These are phyloP conservation scores for Thomomys bottae DNA, from an alignment of 2,113 vertebrate genomes.

Conservation along the genomic window DNA sequence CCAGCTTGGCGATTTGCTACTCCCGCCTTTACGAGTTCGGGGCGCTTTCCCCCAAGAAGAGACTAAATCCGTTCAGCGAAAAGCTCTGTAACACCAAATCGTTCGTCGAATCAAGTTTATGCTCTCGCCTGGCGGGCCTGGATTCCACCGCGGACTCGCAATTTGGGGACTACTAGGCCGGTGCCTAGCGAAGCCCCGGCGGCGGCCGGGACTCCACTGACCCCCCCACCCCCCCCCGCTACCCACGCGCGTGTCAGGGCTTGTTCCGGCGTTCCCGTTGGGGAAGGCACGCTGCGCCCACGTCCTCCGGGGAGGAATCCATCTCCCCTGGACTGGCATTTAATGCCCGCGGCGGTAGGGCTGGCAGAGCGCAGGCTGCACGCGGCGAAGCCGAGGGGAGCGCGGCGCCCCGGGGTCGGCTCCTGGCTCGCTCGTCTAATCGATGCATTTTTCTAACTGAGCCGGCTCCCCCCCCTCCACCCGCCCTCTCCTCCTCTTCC, in stretches of 20 bases:
- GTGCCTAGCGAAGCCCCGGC: conserved; percentile 18
- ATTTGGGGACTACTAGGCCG: conserved; percentile 10
- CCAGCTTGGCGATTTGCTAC: conserved; percentile 13
- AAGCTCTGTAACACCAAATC: conserved; percentile 36
- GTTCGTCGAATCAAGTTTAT: conserved; percentile 50
- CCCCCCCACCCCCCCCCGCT: conserved; percentile 65
- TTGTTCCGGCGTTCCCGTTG: conserved; percentile 79
- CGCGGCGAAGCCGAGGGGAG: conserved; percentile 37
- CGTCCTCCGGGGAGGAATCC: conserved; percentile 79
- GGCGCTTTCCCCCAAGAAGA: conserved; percentile 57
- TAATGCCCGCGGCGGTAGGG: conserved; percentile 79
- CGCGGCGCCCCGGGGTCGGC: conserved; percentile 53
- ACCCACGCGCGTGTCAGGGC: conserved; percentile 62
- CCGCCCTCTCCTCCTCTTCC: conserved; percentile 50
- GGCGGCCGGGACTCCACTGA: conserved; percentile 42
- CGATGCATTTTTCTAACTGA: conserved; percentile 83
- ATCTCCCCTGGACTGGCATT: conserved; percentile 78
- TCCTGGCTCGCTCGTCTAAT: conserved; percentile 74
- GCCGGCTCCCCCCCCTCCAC: conserved; percentile 74
- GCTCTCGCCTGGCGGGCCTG: neutral
- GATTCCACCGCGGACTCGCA: conserved; percentile 41
- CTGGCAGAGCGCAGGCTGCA: conserved; percentile 57
- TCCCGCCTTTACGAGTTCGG: conserved; percentile 46
- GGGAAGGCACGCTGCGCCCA: conserved; percentile 71
- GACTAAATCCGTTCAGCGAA: conserved; percentile 67